Evolutionary conservation across 1,140 invertebrate species (phyloP).

Genomic region (Caligus rogercresseyi): DNA sequence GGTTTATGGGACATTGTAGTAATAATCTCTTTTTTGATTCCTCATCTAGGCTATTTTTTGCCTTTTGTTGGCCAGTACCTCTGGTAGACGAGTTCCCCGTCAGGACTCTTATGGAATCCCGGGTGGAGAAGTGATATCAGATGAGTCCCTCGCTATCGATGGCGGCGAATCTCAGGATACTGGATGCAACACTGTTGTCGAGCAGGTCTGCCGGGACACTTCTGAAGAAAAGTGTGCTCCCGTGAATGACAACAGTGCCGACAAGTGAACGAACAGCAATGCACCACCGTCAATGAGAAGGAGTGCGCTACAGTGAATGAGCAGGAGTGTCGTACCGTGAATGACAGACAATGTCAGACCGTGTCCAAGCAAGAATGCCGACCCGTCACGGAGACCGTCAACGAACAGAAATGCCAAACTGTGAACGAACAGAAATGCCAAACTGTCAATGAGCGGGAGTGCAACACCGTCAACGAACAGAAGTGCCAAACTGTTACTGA

Average conservation of each 20-base stretch:
- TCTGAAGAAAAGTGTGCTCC: constrained; percentile 6
- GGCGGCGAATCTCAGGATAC: neutral
- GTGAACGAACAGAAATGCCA: constrained; percentile 12
- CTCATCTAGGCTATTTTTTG: neutral
- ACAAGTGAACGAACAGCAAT: constrained; percentile 16
- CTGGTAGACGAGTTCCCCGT: neutral
- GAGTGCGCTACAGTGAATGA: constrained; percentile 13
- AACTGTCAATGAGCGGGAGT: constrained; percentile 1
- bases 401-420: constrained; percentile 8
- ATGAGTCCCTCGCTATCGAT: neutral
- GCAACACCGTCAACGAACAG: constrained; percentile 14
- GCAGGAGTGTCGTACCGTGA: constrained; percentile 10
- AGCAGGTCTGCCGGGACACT: neutral
- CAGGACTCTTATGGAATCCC: neutral
- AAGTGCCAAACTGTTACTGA: constrained; percentile 6
- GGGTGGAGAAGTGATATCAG: neutral
- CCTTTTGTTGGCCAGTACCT: neutral
- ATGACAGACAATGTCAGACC: constrained; percentile 7
- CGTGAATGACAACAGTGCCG: constrained; percentile 12
- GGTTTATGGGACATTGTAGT: neutral
- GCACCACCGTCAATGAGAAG: constrained; percentile 9
- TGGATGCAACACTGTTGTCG: constrained; percentile 11
- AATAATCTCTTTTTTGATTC: neutral
- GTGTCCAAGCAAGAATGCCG: constrained; percentile 12
- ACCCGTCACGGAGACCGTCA: neutral